Base-by-base conservation (phyloP, 2,888 invertebrate species). In the Cosmia trapezina region DNA sequence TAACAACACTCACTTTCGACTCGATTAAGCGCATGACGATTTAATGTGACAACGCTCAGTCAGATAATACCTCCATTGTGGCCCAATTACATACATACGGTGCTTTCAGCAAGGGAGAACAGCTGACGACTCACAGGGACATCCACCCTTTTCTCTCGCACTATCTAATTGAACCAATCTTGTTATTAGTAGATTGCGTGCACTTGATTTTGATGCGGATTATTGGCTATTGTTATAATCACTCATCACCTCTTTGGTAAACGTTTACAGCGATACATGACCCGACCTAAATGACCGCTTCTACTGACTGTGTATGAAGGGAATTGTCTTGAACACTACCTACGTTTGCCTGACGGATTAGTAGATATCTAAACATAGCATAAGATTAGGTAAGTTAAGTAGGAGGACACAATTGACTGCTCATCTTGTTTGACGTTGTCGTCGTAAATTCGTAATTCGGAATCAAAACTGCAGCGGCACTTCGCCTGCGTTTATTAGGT, bases 21-120 rank as follows among this genome's bases (percentile, higher is more conserved):
- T 92, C 90, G 91, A 93, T 93, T 91, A 90, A 91, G 91, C 93
- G 93, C 87, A 91, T 92, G 92, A 94, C 91, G 89, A 94, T 93
- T 89, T 87, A 91, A 94, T 91, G 89, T 93, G 94, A 95, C 95
- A 95, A 93, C 92, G 85, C 88, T 91, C 88, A 88, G 89, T 89
- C 89, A 91, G 92, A 94, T 94, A 92, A 93, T 90, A 87, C 89
- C 84, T 74, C 89, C 84, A 91, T 93, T 94, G 92, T 92, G 85
- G 86, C 80, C 87, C 94, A 93, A 94, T 94, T 93, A 93, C 91
- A 88, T 88, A 90, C 87, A 74, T 80, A 56, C 83, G 74, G 85
- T 86, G 83, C 80, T 83, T 76, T 81, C 54, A 66, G 72, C 81
- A 83, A 83, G 89, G 91, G 89, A 85, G 83, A 89, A 89, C 95